These are phyloP conservation scores for Syngnathus typhle DNA, from an alignment of 2,113 vertebrate species.

Conservation along the genomic window DNA sequence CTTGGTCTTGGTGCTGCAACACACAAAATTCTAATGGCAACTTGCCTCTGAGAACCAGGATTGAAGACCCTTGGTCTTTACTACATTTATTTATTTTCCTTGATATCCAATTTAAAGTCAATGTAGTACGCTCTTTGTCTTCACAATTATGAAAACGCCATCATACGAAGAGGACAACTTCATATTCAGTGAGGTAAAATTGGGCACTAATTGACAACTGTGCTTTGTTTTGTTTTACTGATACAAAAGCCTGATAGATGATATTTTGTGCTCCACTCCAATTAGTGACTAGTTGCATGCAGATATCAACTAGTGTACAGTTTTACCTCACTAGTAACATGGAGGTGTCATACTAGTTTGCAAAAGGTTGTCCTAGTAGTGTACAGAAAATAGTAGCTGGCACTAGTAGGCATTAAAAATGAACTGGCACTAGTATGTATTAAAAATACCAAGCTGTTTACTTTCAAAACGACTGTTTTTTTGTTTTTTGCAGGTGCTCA, in stretches of 20 bases:
- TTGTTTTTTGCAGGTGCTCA: constrained; percentile 29
- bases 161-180: neutral
- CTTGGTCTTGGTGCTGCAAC: no score
- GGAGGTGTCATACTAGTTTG: neutral
- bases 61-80: no score
- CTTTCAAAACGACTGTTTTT: neutral
- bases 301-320: neutral
- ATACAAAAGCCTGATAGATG: neutral
- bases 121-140: neutral
- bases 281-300: neutral
- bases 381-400: neutral
- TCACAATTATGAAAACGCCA: no score
- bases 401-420: neutral
- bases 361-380: neutral
- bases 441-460: neutral
- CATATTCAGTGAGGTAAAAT: neutral
- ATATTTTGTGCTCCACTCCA: neutral
- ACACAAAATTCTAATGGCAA: no score
- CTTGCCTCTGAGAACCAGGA: no score
- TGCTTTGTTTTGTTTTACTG: neutral
- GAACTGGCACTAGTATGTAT: neutral
- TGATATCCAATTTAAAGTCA: neutral
- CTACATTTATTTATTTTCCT: neutral
- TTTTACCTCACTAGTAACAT: neutral
- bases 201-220: neutral